A percentile compares a stretch with the other conserved stretches of the same genome.
Conservation (phyloP, 2,888 invertebrate species). For the Andrena bucephala region DNA sequence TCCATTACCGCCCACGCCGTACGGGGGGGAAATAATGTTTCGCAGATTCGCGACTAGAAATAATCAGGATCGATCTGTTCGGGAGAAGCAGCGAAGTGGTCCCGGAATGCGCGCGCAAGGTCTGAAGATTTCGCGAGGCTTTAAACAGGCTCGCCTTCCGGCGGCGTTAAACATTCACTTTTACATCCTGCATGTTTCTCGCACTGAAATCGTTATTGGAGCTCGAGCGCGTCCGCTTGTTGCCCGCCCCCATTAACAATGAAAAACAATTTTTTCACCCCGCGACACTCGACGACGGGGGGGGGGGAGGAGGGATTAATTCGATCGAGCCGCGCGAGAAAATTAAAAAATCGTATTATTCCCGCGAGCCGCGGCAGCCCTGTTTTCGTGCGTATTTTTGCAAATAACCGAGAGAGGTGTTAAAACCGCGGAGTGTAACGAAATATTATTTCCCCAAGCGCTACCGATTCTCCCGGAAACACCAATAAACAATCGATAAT, state of each 20-base stretch:
- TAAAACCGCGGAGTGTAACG: slow-evolving; percentile 40
- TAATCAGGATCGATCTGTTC: slow-evolving; percentile 54
- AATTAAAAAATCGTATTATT: slow-evolving; percentile 49
- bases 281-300: neutral
- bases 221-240: neutral
- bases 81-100: slow-evolving; percentile 33
- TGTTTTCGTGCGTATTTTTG: slow-evolving; percentile 47
- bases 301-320: too few species aligned
- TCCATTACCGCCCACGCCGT: slow-evolving; percentile 57
- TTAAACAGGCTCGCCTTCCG: slow-evolving; percentile 19
- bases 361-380: slow-evolving; percentile 26
- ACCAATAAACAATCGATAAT: slow-evolving; percentile 53
- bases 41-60: slow-evolving; percentile 63
- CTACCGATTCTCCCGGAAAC: slow-evolving; percentile 19
- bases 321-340: neutral
- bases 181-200: neutral
- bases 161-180: neutral
- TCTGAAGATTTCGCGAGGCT: slow-evolving; percentile 25
- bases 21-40: slow-evolving; percentile 57
- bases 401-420: slow-evolving; percentile 14
- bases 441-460: slow-evolving; percentile 63
- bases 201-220: too few species aligned
- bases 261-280: slow-evolving; percentile 13
- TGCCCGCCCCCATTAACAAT: neutral
- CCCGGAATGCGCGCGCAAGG: slow-evolving; percentile 19